These are phyloP conservation scores for Chunga burmeisteri DNA, from an alignment of 2,113 vertebrate genomes.

Conservation along the genomic window DNA sequence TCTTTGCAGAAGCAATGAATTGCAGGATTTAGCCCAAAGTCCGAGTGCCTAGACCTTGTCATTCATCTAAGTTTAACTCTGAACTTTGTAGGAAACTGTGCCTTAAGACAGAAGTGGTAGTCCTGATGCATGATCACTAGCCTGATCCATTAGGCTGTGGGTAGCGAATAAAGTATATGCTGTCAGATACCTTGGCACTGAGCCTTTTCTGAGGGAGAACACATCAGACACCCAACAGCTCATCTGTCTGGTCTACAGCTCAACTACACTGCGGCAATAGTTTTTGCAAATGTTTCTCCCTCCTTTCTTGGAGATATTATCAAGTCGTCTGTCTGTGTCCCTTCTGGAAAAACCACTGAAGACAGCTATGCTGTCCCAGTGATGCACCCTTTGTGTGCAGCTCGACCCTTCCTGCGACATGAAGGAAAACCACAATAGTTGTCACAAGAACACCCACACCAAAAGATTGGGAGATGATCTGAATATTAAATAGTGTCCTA, in stretches of 20 bases:
- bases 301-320: neutral
- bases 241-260: neutral
- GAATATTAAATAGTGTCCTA: neutral
- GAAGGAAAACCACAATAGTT: neutral
- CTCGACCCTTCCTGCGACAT: accelerated
- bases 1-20: neutral
- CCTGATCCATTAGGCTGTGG: neutral
- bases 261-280: accelerated
- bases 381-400: accelerated
- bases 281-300: neutral
- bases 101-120: neutral
- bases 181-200: neutral
- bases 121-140: neutral
- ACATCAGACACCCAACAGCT: neutral
- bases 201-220: neutral
- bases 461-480: neutral
- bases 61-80: neutral
- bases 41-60: neutral
- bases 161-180: neutral
- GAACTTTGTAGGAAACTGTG: neutral
- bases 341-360: neutral
- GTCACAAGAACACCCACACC: neutral
- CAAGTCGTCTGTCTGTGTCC: neutral
- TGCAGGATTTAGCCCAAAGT: neutral
- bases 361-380: neutral